Evolutionary conservation across 1,140 invertebrate species (phyloP).

Genomic region (fruit fly (Drosophila melanogaster)): Release_6_plus_ISO1_MT NT_033779.5:4119501-4120000

Average conservation of each 20-base stretch:
- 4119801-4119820: constrained; percentile 30
- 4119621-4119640: constrained; percentile 30
- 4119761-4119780: constrained; percentile 75
- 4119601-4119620: constrained; percentile 2
- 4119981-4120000: too few relatives aligned
- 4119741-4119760: constrained; percentile 63
- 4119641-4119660: constrained; percentile 71
- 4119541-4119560: constrained; percentile 84
- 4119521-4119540: constrained; percentile 18
- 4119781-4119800: constrained; percentile 70
- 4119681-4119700: constrained; percentile 50
- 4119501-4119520: constrained; percentile 1
- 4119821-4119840: constrained; percentile 80
- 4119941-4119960: background rate
- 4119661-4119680: constrained; percentile 77
- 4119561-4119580: constrained; percentile 85
- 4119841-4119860: constrained; percentile 33
- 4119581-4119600: constrained; percentile 60
- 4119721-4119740: constrained; percentile 59
- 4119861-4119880: constrained; percentile 1
- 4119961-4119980: background rate
- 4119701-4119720: constrained; percentile 60
- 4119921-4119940: background rate
- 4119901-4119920: constrained; percentile 40
- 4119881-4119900: constrained; percentile 7